Evolutionary conservation across 1,140 invertebrate genomes (phyloP).

Genomic region (Sycophila sp.): DNA sequence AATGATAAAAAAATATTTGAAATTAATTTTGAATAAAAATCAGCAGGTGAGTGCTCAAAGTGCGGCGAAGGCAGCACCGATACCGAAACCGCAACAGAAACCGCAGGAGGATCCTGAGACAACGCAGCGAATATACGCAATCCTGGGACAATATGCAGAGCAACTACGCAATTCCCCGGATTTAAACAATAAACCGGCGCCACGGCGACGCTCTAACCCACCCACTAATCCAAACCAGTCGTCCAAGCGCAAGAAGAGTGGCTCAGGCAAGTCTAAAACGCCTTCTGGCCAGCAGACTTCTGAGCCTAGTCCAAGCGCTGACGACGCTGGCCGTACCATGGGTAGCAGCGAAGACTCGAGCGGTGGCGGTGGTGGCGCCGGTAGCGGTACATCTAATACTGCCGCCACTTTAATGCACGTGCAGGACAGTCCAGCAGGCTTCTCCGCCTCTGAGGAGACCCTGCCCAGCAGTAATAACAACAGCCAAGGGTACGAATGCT

Average conservation of each 20-base stretch:
- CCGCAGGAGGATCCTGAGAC: conserved; percentile 84
- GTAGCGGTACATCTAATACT: conserved; percentile 42
- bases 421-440: conserved; percentile 61
- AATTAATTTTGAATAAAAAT: conserved; percentile 14
- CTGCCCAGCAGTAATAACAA: conserved; percentile 40
- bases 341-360: conserved; percentile 78
- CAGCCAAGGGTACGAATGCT: conserved; percentile 16
- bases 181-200: conserved; percentile 83
- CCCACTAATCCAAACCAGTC: conserved; percentile 77
- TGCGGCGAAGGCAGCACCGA: conserved; percentile 73
- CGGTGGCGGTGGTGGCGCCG: conserved; percentile 71
- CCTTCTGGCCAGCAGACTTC: conserved; percentile 62
- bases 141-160: conserved; percentile 83
- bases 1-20: conserved; percentile 51
- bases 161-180: conserved; percentile 82
- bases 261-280: conserved; percentile 69
- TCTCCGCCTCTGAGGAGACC: conserved; percentile 56
- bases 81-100: conserved; percentile 78
- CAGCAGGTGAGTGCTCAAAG: conserved; percentile 62
- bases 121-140: conserved; percentile 82
- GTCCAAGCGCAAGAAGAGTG: conserved; percentile 79
- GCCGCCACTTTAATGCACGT: conserved; percentile 56
- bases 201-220: conserved; percentile 77
- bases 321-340: conserved; percentile 74
- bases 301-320: conserved; percentile 71